Conservation (phyloP, 1,140 invertebrate genomes). For the Platyura marginata region DNA sequence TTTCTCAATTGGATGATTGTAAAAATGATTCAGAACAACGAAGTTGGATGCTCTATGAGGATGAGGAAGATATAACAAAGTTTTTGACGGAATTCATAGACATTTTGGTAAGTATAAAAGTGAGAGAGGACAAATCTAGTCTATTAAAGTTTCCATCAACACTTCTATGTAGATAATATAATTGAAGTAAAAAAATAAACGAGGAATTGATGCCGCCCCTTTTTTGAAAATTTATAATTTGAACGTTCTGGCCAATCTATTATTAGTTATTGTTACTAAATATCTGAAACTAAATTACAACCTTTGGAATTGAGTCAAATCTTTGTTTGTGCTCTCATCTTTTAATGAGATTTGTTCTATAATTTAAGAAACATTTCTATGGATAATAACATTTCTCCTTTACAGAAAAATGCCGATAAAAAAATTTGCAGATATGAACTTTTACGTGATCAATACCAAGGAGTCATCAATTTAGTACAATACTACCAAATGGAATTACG, state of each 20-base stretch:
- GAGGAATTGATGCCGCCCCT: no score
- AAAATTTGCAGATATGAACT: conserved; percentile 61
- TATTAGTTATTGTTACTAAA: no score
- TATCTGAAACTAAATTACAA: no score
- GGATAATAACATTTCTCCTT: conserved; percentile 10
- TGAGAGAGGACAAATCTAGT: no score
- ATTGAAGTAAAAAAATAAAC: no score
- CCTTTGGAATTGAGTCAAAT: no score
- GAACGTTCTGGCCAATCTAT: no score
- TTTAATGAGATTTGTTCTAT: background rate
- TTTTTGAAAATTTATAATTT: no score
- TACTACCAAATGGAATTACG: conserved; percentile 88
- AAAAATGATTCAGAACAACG: conserved; percentile 87
- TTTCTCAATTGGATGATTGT: conserved; percentile 62
- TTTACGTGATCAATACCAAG: conserved; percentile 52
- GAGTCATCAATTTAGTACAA: conserved; percentile 57
- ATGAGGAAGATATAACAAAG: conserved; percentile 67
- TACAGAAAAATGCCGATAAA: conserved; percentile 65
- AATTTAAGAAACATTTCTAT: background rate
- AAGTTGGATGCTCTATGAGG: conserved; percentile 84
- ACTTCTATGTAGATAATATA: no score
- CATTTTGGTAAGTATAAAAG: conserved; percentile 56
- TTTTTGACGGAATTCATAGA: conserved; percentile 68
- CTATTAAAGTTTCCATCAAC: no score
- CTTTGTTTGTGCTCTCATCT: background rate